A percentile compares a stretch with the other conserved stretches of the same genome.
These are phyloP conservation scores for Chrysolina americana DNA, from an alignment of 2,888 invertebrate species.

Conservation along the genomic window DNA sequence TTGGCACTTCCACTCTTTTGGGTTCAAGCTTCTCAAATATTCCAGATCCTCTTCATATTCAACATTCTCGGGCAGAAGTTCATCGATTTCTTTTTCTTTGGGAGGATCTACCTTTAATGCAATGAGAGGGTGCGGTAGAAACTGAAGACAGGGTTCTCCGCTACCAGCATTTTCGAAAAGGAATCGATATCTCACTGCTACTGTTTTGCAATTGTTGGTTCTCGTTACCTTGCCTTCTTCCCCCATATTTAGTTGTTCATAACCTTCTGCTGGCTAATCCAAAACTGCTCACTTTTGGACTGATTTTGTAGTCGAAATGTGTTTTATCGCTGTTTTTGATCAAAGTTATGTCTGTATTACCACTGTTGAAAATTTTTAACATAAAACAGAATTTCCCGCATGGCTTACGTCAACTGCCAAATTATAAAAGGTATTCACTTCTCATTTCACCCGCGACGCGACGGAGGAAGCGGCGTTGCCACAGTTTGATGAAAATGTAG, in stretches of 20 bases:
- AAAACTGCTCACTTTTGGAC: neutral
- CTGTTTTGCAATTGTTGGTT: slow-evolving; percentile 60
- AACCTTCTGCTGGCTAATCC: slow-evolving; percentile 28
- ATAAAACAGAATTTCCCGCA: slow-evolving; percentile 59
- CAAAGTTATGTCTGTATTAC: slow-evolving; percentile 20
- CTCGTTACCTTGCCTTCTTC: slow-evolving; percentile 63
- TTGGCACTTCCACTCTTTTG: slow-evolving; percentile 97
- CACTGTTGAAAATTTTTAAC: slow-evolving; percentile 44
- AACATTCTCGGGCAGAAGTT: slow-evolving; percentile 63
- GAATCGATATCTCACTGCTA: slow-evolving; percentile 67
- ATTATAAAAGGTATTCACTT: slow-evolving; percentile 28
- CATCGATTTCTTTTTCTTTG: slow-evolving; percentile 63
- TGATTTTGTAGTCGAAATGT: neutral
- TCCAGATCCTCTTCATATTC: slow-evolving; percentile 82
- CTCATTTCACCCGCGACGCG: neutral
- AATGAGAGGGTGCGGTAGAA: slow-evolving; percentile 63
- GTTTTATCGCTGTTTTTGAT: slow-evolving; percentile 1
- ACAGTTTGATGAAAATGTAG: neutral
- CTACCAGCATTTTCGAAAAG: slow-evolving; percentile 59
- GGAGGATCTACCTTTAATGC: slow-evolving; percentile 60
- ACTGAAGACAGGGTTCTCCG: slow-evolving; percentile 61
- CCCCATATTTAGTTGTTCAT: slow-evolving; percentile 59
- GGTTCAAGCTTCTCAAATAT: slow-evolving; percentile 90
- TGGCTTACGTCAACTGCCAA: slow-evolving; percentile 59
- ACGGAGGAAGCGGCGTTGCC: slow-evolving; percentile 1